Evolutionary conservation across 2,113 vertebrate genomes (phyloP), one percentile per base, ranked within the genome.

Genomic region (Neotoma lepida): DNA sequence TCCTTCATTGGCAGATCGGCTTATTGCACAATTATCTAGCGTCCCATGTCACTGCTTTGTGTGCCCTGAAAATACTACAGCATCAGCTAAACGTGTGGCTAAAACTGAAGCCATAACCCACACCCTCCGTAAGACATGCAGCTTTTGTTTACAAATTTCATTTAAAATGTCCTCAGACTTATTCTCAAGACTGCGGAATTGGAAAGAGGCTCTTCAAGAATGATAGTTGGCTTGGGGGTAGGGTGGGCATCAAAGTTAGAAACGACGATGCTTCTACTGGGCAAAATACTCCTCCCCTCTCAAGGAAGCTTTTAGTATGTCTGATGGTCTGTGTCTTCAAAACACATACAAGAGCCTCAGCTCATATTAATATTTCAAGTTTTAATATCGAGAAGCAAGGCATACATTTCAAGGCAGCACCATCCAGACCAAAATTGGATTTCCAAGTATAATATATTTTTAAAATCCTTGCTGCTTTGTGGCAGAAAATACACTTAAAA

Each of bases 201-300:
- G 82, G 41, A 68, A 86, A 68, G n/a, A 81, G 6, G 66, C 20
- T 96, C 86, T 96, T 97, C 73, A 96, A 95, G 17, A 96, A 90
- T 44, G 9, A 0, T 92, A 41, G 66, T 41, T n/a, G 22, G 9
- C 80, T 84, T 26, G 24, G 35, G 51, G 0, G 24, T 24, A 4
- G 39, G 22, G 26, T 84, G 54, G 10, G 56, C 41, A 70, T 89
- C 92, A 66, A 33, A 80, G 6, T n/a, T 41, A 61, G 76, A 86
- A 91, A 86, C 9, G 54, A 66, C 54, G 64, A 46, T 73, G 18
- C 8, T 92, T 44, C 51, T 51, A 85, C n/a, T 64, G 64, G 30
- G n/a, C 33, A 71, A 76, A 41, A 78, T 88, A 86, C 24, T 94
- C 51, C 63, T 46, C 30, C 7, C 26, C 9, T 61, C 28, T 5